Percentiles rank a stretch among this genome's conserved stretches.
Conservation (phyloP, 2,113 vertebrate genomes). For the Hyperoodon ampullatus region DNA sequence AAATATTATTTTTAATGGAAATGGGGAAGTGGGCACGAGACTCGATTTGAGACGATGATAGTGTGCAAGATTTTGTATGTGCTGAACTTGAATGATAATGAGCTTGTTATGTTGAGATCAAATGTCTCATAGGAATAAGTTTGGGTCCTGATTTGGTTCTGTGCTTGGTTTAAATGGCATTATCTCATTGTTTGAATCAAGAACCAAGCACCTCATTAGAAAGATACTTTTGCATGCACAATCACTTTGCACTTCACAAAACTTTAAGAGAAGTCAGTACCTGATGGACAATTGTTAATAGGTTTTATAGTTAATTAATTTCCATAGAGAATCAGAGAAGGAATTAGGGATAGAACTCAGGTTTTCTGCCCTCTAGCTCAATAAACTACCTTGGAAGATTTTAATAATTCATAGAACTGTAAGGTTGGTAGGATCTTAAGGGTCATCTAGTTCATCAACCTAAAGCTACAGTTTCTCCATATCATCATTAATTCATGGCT, state of each 20-base stretch:
- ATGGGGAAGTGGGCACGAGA: not conserved
- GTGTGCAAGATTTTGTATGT: not conserved
- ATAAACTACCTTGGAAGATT: not conserved
- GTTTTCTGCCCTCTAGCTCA: not conserved
- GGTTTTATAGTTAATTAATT: not conserved
- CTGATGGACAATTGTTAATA: not conserved
- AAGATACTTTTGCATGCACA: not conserved
- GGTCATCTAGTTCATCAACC: not conserved
- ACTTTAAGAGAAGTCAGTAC: not conserved
- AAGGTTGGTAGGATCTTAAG: not conserved
- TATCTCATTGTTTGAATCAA: slow-evolving; percentile 20
- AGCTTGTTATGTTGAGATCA: not conserved
- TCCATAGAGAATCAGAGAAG: slow-evolving; percentile 1
- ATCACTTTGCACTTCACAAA: not conserved
- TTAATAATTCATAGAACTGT: not conserved
- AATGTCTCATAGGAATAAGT: not conserved
- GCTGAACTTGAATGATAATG: not conserved
- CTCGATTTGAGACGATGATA: not conserved
- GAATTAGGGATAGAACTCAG: not conserved
- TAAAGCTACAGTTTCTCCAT: not conserved
- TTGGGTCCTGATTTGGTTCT: not conserved
- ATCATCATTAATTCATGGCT: not conserved
- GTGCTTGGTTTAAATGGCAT: not conserved
- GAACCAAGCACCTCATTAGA: not conserved
- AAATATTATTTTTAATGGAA: not conserved